Percentiles rank a stretch among this genome's conserved stretches.
These are phyloP conservation scores for Aleiodes leptofemur DNA, from an alignment of 2,888 invertebrate species.

Conservation along the genomic window DNA sequence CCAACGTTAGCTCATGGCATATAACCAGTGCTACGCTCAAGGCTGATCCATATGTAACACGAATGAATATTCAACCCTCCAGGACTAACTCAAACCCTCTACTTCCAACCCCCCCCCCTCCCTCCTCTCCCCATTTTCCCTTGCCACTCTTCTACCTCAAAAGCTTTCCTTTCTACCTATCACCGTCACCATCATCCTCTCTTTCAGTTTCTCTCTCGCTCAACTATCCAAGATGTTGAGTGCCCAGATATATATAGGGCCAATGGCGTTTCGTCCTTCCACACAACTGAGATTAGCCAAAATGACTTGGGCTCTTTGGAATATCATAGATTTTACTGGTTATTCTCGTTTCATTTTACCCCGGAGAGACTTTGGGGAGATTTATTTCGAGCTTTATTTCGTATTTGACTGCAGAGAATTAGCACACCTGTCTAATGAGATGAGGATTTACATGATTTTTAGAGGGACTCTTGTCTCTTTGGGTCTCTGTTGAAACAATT, in stretches of 20 bases:
- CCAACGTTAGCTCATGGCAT: constrained; percentile 39
- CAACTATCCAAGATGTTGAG: constrained; percentile 64
- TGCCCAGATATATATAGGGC: constrained; percentile 69
- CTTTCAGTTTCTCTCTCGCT: constrained; percentile 38
- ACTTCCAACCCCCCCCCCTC: no score
- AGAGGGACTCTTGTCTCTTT: background rate
- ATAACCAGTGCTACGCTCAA: constrained; percentile 57
- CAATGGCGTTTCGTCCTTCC: constrained; percentile 42
- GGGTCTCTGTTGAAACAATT: background rate
- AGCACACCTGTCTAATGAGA: constrained; percentile 25
- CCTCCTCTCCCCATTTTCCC: constrained; percentile 23
- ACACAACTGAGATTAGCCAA: constrained; percentile 21
- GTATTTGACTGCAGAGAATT: background rate
- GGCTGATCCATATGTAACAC: constrained; percentile 74
- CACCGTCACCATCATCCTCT: constrained; percentile 44
- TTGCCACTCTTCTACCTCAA: constrained; percentile 26
- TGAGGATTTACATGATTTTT: constrained; percentile 12
- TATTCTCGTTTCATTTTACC: background rate
- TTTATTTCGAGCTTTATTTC: background rate
- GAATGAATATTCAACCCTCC: constrained; percentile 74
- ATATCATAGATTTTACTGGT: constrained; percentile 13
- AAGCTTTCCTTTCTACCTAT: constrained; percentile 45
- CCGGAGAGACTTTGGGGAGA: background rate
- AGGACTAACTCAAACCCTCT: constrained; percentile 58
- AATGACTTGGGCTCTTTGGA: constrained; percentile 17